These are phyloP conservation scores for Heteronetta atricapilla DNA, from an alignment of 2,113 vertebrate species.

Conservation along the genomic window DNA sequence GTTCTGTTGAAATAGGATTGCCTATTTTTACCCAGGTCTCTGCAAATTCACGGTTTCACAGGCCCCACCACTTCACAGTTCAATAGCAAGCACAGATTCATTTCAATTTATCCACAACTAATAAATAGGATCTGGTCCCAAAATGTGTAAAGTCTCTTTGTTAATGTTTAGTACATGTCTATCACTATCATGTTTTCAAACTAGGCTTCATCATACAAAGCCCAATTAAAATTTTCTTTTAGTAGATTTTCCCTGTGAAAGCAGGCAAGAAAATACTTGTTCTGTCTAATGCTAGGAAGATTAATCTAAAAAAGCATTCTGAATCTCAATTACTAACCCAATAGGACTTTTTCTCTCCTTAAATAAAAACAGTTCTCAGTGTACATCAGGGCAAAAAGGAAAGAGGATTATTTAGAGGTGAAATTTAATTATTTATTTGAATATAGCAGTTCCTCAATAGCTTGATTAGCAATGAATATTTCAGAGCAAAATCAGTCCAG, in stretches of 20 bases:
- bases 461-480: neutral
- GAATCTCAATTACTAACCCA: neutral
- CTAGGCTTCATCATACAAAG: neutral
- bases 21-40: neutral
- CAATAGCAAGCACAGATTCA: neutral
- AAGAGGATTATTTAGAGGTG: neutral
- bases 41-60: neutral
- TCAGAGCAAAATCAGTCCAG: neutral
- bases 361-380: neutral
- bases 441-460: neutral
- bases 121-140: too few relatives aligned
- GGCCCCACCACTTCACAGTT: neutral
- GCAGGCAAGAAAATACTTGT: neutral
- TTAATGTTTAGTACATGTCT: neutral
- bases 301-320: neutral
- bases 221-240: neutral
- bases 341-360: neutral
- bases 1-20: neutral
- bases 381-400: neutral
- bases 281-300: neutral
- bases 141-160: neutral
- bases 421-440: neutral
- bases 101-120: neutral
- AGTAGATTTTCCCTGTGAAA: neutral
- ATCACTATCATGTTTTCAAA: neutral